phyloP scores from a whole-genome alignment of 2,888 invertebrate genomes.

The Cenopis cana region DNA sequence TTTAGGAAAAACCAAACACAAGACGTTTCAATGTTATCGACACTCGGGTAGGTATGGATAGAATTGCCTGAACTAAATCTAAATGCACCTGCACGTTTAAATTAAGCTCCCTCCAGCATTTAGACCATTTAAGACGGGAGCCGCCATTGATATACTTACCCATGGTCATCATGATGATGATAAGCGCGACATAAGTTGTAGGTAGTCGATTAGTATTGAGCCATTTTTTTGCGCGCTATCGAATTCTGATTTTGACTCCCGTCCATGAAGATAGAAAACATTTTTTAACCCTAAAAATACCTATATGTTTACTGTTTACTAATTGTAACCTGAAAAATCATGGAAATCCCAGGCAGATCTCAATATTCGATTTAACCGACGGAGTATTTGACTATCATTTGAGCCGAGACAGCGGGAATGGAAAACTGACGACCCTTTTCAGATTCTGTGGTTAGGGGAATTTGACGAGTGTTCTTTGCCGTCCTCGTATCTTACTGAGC shows the following conservation, averaged over 20 bases:
- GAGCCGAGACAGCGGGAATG: slow-evolving; percentile 20
- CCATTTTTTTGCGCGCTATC: too few species aligned
- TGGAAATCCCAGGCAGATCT: background rate
- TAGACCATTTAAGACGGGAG: too few species aligned
- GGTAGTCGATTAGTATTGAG: too few species aligned
- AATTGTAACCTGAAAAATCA: background rate
- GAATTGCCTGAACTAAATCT: background rate
- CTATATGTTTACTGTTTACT: background rate
- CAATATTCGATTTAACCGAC: background rate
- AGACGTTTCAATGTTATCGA: too few species aligned
- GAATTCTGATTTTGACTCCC: too few species aligned
- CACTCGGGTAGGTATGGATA: background rate
- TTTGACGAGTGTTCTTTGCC: background rate
- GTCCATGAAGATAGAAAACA: too few species aligned
- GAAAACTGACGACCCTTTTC: slow-evolving; percentile 31
- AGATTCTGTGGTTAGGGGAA: slow-evolving; percentile 30
- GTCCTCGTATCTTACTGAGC: background rate
- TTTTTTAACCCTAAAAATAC: too few species aligned
- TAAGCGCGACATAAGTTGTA: too few species aligned
- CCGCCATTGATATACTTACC: too few species aligned
- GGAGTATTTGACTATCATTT: slow-evolving; percentile 9
- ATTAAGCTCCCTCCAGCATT: background rate
- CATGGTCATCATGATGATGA: too few species aligned
- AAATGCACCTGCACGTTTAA: slow-evolving; percentile 7
- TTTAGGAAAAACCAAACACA: too few species aligned